Evolutionary conservation across 2,888 invertebrate genomes (phyloP).

Genomic region (Melipona beecheii): DNA sequence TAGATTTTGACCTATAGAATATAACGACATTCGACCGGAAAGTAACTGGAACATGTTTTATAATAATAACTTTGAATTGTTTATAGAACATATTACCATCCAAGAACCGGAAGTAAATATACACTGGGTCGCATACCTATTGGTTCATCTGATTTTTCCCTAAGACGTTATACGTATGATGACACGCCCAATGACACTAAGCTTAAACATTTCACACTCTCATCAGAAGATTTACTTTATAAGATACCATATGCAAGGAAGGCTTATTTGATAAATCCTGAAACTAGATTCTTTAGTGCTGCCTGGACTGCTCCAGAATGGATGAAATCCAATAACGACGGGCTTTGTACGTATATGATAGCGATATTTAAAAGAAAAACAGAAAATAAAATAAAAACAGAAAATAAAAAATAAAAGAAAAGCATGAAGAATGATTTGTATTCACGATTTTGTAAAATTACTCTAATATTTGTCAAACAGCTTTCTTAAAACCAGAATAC

Average conservation of each 20-base stretch:
- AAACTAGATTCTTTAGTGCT: constrained; percentile 84
- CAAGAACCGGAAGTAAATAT: constrained; percentile 91
- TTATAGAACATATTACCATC: constrained; percentile 90
- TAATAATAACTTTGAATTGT: neutral
- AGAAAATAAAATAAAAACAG: neutral
- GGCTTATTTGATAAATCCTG: constrained; percentile 78
- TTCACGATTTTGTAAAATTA: neutral
- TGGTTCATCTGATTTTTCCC: constrained; percentile 94
- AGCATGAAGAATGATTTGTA: neutral
- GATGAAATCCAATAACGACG: constrained; percentile 88
- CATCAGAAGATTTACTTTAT: constrained; percentile 88
- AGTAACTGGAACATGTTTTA: neutral
- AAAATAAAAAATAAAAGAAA: neutral
- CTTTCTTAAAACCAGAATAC: constrained; percentile 84
- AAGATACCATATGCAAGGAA: constrained; percentile 87
- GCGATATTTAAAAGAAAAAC: neutral
- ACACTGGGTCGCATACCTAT: constrained; percentile 93
- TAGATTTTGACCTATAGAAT: no score
- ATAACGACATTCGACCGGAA: no score
- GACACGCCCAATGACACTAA: constrained; percentile 87
- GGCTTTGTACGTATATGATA: constrained; percentile 2
- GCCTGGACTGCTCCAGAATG: constrained; percentile 89
- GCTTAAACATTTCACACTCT: constrained; percentile 88
- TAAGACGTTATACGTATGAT: constrained; percentile 91
- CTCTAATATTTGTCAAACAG: constrained; percentile 59